These are phyloP conservation scores for Notospermus geniculatus DNA, from an alignment of 1,140 invertebrate species.

Conservation along the genomic window DNA sequence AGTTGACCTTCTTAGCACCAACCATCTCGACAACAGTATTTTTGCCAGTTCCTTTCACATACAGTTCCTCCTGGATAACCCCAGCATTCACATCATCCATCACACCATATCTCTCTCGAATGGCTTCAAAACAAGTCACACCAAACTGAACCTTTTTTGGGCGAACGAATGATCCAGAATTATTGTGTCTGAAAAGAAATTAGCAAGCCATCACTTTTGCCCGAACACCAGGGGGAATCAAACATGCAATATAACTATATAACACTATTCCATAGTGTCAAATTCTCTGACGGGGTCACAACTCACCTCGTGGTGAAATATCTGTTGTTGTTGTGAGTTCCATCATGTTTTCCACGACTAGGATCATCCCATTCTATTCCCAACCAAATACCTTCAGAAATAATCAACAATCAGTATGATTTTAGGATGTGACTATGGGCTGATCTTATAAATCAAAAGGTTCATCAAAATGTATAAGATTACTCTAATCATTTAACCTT, in stretches of 20 bases:
- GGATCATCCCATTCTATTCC: conserved; percentile 93
- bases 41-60: conserved; percentile 67
- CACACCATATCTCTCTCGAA: conserved; percentile 70
- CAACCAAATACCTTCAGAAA: conserved; percentile 66
- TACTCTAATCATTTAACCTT: no score
- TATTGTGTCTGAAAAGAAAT: conserved; percentile 40
- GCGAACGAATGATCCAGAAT: conserved; percentile 79
- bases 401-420: conserved; percentile 9
- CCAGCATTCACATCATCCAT: conserved; percentile 39
- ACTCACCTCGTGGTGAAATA: conserved; percentile 77
- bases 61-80: conserved; percentile 63
- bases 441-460: no score
- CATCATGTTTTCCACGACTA: conserved; percentile 84
- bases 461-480: no score
- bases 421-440: no score
- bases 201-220: no score
- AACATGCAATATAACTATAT: no score
- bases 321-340: conserved; percentile 71
- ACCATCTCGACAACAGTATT: conserved; percentile 82
- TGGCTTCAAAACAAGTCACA: conserved; percentile 68
- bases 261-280: no score
- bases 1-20: conserved; percentile 80
- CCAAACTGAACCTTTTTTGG: conserved; percentile 74
- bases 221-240: no score
- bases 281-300: no score